These are phyloP conservation scores for Leptonema lineaticorne DNA, from an alignment of 1,140 invertebrate genomes.

Conservation along the genomic window DNA sequence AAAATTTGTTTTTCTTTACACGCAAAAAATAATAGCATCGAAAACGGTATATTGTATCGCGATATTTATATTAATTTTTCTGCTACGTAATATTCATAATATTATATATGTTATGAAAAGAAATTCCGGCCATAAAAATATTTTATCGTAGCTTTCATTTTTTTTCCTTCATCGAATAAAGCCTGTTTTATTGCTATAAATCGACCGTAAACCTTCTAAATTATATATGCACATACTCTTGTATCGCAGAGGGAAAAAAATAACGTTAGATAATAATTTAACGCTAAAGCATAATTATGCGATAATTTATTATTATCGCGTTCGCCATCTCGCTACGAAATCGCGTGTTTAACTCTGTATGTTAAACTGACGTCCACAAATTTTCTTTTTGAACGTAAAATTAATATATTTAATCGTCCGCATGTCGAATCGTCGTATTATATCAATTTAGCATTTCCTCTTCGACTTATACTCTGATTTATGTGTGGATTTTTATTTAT, in stretches of 20 bases:
- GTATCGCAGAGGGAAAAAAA: background rate
- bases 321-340: background rate
- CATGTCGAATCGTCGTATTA: slow-evolving; percentile 1
- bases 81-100: background rate
- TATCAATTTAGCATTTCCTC: slow-evolving; percentile 18
- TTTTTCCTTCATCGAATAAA: slow-evolving; percentile 6
- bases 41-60: background rate
- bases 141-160: slow-evolving; percentile 5
- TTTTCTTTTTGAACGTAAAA: background rate
- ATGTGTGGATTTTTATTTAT: background rate
- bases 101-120: background rate
- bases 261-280: background rate
- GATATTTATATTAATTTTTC: background rate
- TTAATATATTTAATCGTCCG: slow-evolving; percentile 15
- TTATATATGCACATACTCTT: slow-evolving; percentile 4
- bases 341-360: background rate
- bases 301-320: slow-evolving; percentile 13
- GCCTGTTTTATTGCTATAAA: background rate
- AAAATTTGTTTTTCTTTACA: background rate
- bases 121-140: background rate
- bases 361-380: background rate
- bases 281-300: slow-evolving; percentile 10
- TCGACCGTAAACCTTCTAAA: too few relatives aligned
- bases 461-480: too few relatives aligned
- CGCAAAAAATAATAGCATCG: background rate